Evolutionary conservation across 1,140 invertebrate genomes (phyloP), one percentile per base, ranked within the genome.

Genomic region (Pectinophora gossypiella): DNA sequence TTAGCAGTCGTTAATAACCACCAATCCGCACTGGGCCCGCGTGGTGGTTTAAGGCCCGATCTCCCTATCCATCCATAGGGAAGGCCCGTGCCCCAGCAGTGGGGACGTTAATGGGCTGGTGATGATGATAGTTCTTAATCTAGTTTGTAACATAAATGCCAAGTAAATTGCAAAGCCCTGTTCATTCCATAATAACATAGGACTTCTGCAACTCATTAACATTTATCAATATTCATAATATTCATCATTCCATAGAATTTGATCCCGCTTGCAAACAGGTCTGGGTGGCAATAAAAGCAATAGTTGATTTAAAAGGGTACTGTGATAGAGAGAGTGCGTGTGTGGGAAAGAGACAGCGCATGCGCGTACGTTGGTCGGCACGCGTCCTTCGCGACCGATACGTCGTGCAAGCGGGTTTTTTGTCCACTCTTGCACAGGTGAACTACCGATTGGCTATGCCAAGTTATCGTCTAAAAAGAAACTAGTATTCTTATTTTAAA

Each of bases 301-400:
- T 66, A 64, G 64, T 54, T 64, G 70, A 76, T 74, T 70, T 64
- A 50, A 64, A 61, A 53, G 50, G 63, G 61, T 21, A 44, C 1
- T 19, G 18, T 12, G 42, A 12, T 12, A 44, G 19, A 10, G 69
- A 64, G 63, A 68, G 48, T 55, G 54, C 53, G n/a, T 48, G 44
- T 50, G 61, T 22, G 49, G 32, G 55, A 69, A 47, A 1, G 53
- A 57, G 70, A 72, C 3, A 47, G 35, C 9, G 22, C 19, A 73
- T 72, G 70, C 66, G 66, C 60, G 68, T 76, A 73, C 70, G 69
- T 64, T 67, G n/a, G n/a, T n/a, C n/a, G 64, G 70, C 76, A 75
- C 64, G 76, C 76, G 78, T 80, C 76, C 75, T 79, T 85, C 70
- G 71, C 61, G 69, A 65, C 71, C 68, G 66, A 61, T 67, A 63